Percentiles rank a stretch among this genome's conserved stretches.
These are phyloP conservation scores for Archaeoteleia sp. DNA, from an alignment of 2,888 invertebrate genomes.

Conservation along the genomic window DNA sequence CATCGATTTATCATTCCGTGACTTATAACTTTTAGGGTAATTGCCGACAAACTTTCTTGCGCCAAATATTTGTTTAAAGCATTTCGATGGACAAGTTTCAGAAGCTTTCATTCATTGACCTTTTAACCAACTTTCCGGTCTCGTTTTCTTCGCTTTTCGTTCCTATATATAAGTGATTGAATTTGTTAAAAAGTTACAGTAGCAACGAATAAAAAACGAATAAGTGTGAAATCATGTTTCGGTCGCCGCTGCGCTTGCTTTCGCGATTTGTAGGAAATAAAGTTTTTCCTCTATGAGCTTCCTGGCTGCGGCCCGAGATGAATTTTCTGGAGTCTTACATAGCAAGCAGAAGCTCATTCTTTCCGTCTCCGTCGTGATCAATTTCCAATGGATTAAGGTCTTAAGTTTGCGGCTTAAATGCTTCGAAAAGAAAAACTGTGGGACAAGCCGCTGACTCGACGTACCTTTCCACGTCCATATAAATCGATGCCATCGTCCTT, in stretches of 20 bases:
- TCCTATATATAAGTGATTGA: too few species aligned
- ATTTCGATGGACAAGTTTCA: too few species aligned
- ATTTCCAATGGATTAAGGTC: conserved; percentile 55
- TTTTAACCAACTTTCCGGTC: too few species aligned
- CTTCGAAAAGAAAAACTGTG: conserved; percentile 49
- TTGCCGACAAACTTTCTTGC: not conserved
- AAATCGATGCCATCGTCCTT: conserved; percentile 38
- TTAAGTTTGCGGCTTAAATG: conserved; percentile 53
- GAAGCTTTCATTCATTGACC: too few species aligned
- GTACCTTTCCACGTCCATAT: conserved; percentile 37
- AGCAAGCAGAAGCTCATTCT: conserved; percentile 32
- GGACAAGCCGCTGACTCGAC: conserved; percentile 52
- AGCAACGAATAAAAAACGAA: too few species aligned
- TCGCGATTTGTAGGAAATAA: too few species aligned
- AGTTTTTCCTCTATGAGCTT: conserved; percentile 9
- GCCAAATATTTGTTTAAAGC: too few species aligned
- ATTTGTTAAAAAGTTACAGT: too few species aligned
- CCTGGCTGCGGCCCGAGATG: conserved; percentile 35
- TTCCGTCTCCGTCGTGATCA: conserved; percentile 45
- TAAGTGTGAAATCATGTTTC: too few species aligned
- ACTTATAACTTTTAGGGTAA: conserved; percentile 5
- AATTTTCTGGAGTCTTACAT: conserved; percentile 43
- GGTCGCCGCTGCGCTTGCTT: too few species aligned
- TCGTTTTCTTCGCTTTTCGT: too few species aligned
- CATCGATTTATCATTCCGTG: conserved; percentile 31